phyloP scores from a whole-genome alignment of 2,113 vertebrate genomes.

The Microcebus ravelobensis region DNA sequence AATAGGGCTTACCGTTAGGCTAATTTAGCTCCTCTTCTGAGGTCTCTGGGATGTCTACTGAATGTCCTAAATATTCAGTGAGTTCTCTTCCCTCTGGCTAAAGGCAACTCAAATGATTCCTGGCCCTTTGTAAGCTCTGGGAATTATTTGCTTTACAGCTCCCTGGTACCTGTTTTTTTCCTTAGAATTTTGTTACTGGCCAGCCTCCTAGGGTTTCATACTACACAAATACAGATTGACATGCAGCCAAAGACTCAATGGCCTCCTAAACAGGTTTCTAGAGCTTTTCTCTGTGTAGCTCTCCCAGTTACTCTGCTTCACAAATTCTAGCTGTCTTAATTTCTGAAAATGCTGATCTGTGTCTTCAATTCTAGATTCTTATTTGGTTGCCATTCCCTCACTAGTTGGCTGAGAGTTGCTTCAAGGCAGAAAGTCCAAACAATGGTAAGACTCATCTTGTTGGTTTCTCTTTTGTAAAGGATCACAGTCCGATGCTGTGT shows the following conservation, averaged over 20 bases:
- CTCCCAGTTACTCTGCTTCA: not conserved
- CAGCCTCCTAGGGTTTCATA: not conserved
- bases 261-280: not conserved
- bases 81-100: not conserved
- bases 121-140: not conserved
- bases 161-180: not conserved
- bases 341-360: not conserved
- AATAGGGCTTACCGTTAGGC: not conserved
- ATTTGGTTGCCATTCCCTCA: not conserved
- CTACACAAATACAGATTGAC: not conserved
- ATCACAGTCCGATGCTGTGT: not conserved
- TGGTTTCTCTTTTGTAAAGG: not conserved
- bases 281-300: not conserved
- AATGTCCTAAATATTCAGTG: not conserved
- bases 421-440: not conserved
- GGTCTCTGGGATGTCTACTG: not conserved
- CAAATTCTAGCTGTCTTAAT: not conserved
- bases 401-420: not conserved
- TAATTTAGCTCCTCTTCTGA: conserved; percentile 13
- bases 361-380: not conserved
- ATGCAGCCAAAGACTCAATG: not conserved
- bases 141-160: conserved; percentile 5
- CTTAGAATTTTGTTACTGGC: not conserved
- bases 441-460: not conserved
- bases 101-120: not conserved